Conservation (phyloP, 2,797 vertebrate genomes). For the Eulemur coronatus region DNA sequence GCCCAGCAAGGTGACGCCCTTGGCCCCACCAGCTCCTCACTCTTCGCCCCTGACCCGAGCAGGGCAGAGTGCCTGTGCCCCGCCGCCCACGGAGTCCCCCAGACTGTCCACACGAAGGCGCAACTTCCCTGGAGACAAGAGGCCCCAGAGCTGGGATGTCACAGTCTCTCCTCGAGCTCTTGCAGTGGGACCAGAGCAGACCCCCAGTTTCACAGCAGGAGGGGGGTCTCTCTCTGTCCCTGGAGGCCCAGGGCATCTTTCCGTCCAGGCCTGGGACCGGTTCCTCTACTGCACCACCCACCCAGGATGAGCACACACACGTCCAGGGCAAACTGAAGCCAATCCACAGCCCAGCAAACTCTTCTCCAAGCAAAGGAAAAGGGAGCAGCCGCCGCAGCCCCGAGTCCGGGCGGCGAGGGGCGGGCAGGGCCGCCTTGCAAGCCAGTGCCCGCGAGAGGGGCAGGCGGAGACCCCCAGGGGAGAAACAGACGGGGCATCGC, state of each 20-base stretch:
- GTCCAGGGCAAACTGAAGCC: rapidly evolving
- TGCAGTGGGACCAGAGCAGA: neutral
- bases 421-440: neutral
- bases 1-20: rapidly evolving
- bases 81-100: rapidly evolving
- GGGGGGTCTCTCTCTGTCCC: rapidly evolving
- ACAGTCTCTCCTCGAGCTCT: neutral
- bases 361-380: neutral
- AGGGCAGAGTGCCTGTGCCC: no score
- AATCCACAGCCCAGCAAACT: neutral
- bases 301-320: neutral
- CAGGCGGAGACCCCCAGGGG: neutral
- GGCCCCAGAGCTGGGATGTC: neutral
- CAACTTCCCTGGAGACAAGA: neutral
- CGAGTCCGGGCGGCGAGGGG: rapidly evolving
- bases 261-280: rapidly evolving
- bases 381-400: neutral
- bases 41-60: neutral
- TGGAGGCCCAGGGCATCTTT: rapidly evolving
- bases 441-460: neutral
- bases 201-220: rapidly evolving
- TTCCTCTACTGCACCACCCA: rapidly evolving
- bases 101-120: neutral
- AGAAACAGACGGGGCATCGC: neutral
- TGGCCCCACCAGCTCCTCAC: rapidly evolving